phyloP scores from a whole-genome alignment of 2,797 vertebrate genomes.

The Coranthus polyacanthus region DNA sequence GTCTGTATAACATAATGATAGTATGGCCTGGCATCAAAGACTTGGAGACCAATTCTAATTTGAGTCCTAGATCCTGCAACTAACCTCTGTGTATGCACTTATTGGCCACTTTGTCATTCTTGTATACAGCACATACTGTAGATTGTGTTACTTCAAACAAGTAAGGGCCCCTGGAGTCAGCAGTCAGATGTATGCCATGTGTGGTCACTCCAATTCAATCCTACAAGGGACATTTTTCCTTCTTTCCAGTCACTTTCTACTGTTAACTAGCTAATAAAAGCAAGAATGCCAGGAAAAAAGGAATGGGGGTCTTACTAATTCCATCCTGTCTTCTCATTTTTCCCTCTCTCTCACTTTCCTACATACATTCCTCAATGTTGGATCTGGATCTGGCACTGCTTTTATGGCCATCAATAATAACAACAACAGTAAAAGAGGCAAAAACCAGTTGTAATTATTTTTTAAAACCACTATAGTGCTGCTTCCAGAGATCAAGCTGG shows the following conservation, averaged over 20 bases:
- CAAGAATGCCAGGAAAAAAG: slow-evolving; percentile 16
- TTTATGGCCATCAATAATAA: slow-evolving; percentile 65
- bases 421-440: slow-evolving; percentile 58
- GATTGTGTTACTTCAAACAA: slow-evolving; percentile 14
- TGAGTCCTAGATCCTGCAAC: slow-evolving; percentile 28
- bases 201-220: not conserved
- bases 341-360: slow-evolving; percentile 24
- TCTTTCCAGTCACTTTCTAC: slow-evolving; percentile 1
- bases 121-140: not conserved
- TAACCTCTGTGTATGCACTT: slow-evolving; percentile 17
- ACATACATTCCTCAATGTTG: slow-evolving; percentile 35
- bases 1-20: slow-evolving; percentile 59
- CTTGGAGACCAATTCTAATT: slow-evolving; percentile 28
- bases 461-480: slow-evolving; percentile 65
- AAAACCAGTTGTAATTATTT: slow-evolving; percentile 68
- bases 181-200: not conserved
- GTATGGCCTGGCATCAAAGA: slow-evolving; percentile 52
- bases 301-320: slow-evolving; percentile 3
- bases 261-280: slow-evolving; percentile 14
- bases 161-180: not conserved
- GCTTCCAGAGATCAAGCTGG: slow-evolving; percentile 53
- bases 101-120: slow-evolving; percentile 25
- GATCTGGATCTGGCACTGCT: slow-evolving; percentile 37
- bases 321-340: slow-evolving; percentile 14
- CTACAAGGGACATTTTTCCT: not conserved